Percentiles rank a stretch among this genome's conserved stretches.
Evolutionary conservation across 2,113 vertebrate genomes (phyloP).

Genomic region (Cyanoliseus patagonus): DNA sequence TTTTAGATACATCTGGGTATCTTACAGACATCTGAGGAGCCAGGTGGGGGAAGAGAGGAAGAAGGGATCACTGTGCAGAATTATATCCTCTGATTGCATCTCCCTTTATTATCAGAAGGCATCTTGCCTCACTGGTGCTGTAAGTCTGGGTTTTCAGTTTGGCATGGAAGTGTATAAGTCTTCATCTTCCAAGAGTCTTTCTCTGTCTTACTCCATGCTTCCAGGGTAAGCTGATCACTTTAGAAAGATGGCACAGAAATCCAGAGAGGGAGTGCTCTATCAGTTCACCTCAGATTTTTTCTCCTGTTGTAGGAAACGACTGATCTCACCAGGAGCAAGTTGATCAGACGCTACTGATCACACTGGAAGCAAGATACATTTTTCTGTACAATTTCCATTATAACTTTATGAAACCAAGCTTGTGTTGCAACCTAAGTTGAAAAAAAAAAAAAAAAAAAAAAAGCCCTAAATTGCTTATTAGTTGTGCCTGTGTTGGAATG

Average conservation of each 20-base stretch:
- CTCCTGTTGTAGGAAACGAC: not conserved
- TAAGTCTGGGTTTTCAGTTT: not conserved
- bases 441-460: not conserved
- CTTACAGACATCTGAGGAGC: not conserved
- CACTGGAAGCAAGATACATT: not conserved
- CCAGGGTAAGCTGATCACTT: accelerated
- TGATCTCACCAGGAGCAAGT: not conserved
- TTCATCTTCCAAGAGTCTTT: not conserved
- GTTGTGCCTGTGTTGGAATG: not conserved
- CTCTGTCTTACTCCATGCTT: not conserved
- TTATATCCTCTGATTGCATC: not conserved
- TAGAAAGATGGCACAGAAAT: not conserved
- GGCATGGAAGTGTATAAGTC: not conserved
- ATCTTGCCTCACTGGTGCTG: not conserved
- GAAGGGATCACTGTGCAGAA: not conserved
- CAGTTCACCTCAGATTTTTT: not conserved
- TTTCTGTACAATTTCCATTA: not conserved
- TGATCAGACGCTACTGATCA: not conserved
- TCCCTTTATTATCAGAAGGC: not conserved
- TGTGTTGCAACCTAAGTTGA: not conserved
- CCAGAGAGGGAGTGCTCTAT: not conserved
- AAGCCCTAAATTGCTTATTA: not conserved
- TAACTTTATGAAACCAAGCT: not conserved
- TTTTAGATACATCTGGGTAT: not conserved
- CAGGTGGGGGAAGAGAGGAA: not conserved